Conservation (phyloP, 2,888 invertebrate genomes). For the Opisthograptis luteolata region DNA sequence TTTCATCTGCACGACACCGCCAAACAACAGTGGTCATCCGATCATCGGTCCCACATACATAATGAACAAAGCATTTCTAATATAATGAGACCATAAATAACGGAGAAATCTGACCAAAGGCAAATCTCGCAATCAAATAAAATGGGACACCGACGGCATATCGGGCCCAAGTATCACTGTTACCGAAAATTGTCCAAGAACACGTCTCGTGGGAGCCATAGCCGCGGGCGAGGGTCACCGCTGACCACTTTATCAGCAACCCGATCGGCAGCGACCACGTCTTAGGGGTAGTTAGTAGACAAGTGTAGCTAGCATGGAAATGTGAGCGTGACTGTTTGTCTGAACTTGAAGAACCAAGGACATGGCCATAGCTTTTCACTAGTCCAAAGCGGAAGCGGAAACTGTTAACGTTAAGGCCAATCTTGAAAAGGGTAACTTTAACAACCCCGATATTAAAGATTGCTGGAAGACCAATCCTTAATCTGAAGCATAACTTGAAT, state of each 20-base stretch:
- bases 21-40: no score
- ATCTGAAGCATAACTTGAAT: no score
- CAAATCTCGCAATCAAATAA: conserved; percentile 34
- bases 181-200: conserved; percentile 61
- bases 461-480: no score
- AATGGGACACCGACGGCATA: conserved; percentile 9
- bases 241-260: conserved; percentile 69
- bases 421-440: no score
- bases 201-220: conserved; percentile 65
- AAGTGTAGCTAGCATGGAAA: not conserved
- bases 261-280: conserved; percentile 65
- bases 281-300: conserved; percentile 43
- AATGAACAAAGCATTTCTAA: not conserved
- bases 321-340: conserved; percentile 5
- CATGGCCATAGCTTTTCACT: no score
- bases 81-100: conserved; percentile 6
- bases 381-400: no score
- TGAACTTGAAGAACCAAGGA: not conserved
- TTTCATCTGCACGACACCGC: no score
- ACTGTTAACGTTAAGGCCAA: no score
- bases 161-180: conserved; percentile 44
- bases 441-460: no score
- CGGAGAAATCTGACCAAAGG: not conserved
- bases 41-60: no score
- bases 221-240: conserved; percentile 69